Base-by-base conservation (phyloP, 2,888 invertebrate species). In the Cerastis rubricosa region DNA sequence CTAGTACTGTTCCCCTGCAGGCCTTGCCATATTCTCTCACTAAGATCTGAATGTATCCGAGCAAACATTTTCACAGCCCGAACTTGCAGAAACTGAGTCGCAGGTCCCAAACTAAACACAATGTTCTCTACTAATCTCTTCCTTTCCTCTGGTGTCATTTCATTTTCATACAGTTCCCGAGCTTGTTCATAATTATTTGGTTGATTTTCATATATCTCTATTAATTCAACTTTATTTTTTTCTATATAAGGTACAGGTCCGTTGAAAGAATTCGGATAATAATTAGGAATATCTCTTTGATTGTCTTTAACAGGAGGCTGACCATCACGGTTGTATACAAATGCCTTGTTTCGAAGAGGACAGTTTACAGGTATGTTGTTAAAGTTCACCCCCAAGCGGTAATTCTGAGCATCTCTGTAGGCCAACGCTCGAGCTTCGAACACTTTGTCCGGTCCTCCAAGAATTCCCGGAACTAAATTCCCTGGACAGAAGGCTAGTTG, bases 301-400 rank as follows among this genome's bases (percentile, higher is more conserved):
- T 99, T 99, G 87, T 98, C 97, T 59, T 97, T 96, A n/a, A 97
- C 96, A 45, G 97, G 97, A 96, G 98, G 98, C 17, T 97, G 96
- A 0, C 99, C 99, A 93, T 99, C 99, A 51, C 99, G 97, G 93
- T 99, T 99, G 91, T 98, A 99, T 91, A 98, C 98, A 81, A 96
- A 94, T 71, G 94, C 96, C 49, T 96, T 92, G 11, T 97, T 97
- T 89, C 97, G 95, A 94, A 98, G 98, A 0, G 99, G 99, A 93
- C 99, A 99, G 94, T 99, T 99, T 45, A 99, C 99, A 0, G 99
- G 98, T 61, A 99, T 97, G 91, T 99, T 99, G 83, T 98, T 97
- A 92, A 98, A 98, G 96, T 99, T 99, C 11, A 98, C 97, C 12
- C 99, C 99, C 88, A 99, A 94, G 98, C 99, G 29, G 97, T 97